Percentiles rank a stretch among this genome's conserved stretches.
phyloP scores from a whole-genome alignment of 1,140 invertebrate species.

The Nebria ingens region DNA sequence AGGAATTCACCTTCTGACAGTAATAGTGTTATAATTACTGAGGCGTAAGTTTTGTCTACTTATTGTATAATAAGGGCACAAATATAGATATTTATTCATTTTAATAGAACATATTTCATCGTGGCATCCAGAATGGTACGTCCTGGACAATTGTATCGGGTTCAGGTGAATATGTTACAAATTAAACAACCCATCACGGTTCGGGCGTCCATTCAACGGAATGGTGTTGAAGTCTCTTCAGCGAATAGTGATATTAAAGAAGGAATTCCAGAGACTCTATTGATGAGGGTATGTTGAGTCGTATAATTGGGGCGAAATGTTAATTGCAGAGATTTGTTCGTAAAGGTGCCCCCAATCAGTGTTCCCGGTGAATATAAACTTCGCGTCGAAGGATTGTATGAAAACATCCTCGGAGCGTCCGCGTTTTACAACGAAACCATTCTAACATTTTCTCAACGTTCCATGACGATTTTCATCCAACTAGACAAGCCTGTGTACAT shows the following conservation, averaged over 20 bases:
- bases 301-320: too few species aligned
- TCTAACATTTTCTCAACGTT: constrained; percentile 72
- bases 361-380: constrained; percentile 74
- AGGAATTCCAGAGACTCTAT: constrained; percentile 68
- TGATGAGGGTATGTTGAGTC: constrained; percentile 62
- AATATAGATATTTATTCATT: constrained; percentile 10
- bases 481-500: constrained; percentile 92
- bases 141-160: constrained; percentile 75
- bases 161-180: constrained; percentile 67
- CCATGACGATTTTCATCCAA: constrained; percentile 92
- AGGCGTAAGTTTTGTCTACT: constrained; percentile 50
- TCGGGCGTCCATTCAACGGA: constrained; percentile 69
- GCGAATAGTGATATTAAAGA: constrained; percentile 66
- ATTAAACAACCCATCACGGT: constrained; percentile 64
- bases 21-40: constrained; percentile 45
- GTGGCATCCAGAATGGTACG: constrained; percentile 76
- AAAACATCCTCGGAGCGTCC: constrained; percentile 69
- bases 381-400: constrained; percentile 78
- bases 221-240: constrained; percentile 76
- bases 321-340: constrained; percentile 2
- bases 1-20: constrained; percentile 33
- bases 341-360: constrained; percentile 68
- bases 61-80: too few species aligned
- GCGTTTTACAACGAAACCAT: constrained; percentile 76
- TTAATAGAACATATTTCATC: constrained; percentile 72